Evolutionary conservation across 1,140 invertebrate genomes (phyloP).

Genomic region (Neomicropteryx cornuta): DNA sequence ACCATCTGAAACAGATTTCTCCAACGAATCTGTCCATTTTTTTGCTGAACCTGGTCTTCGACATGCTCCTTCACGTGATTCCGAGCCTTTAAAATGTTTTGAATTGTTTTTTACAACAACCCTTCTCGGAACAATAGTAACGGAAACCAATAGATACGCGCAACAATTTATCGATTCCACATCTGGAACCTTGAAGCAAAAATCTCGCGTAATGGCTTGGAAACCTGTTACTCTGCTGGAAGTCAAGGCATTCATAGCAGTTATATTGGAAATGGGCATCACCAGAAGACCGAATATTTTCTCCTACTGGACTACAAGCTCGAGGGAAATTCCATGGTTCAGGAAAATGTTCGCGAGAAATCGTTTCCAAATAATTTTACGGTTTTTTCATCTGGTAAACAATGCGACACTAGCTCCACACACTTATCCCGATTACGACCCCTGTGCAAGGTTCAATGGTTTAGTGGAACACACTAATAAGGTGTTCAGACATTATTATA

Average conservation of each 20-base stretch:
- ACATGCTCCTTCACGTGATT: too few species aligned
- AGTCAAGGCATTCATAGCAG: constrained; percentile 3
- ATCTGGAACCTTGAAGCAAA: too few species aligned
- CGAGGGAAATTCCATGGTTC: constrained; percentile 20
- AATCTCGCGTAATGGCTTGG: neutral
- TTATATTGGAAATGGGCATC: constrained; percentile 4
- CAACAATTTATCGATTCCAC: too few species aligned
- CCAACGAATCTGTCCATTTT: too few species aligned
- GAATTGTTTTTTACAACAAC: too few species aligned
- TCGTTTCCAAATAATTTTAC: constrained; percentile 18
- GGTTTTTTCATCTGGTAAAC: constrained; percentile 13
- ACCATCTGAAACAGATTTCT: too few species aligned
- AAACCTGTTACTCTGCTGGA: neutral
- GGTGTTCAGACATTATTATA: constrained; percentile 17
- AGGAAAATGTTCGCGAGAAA: constrained; percentile 17
- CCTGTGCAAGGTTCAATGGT: constrained; percentile 16
- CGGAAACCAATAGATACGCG: too few species aligned
- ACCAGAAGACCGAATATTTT: constrained; percentile 1
- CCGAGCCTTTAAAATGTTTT: too few species aligned
- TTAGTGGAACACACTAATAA: constrained; percentile 18
- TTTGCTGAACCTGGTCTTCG: too few species aligned
- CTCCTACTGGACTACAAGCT: constrained; percentile 8
- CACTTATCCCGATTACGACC: constrained; percentile 15
- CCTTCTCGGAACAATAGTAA: too few species aligned
- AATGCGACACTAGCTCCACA: constrained; percentile 11